These are phyloP conservation scores for Anguilla anguilla DNA, from an alignment of 2,797 vertebrate genomes.

Conservation along the genomic window DNA sequence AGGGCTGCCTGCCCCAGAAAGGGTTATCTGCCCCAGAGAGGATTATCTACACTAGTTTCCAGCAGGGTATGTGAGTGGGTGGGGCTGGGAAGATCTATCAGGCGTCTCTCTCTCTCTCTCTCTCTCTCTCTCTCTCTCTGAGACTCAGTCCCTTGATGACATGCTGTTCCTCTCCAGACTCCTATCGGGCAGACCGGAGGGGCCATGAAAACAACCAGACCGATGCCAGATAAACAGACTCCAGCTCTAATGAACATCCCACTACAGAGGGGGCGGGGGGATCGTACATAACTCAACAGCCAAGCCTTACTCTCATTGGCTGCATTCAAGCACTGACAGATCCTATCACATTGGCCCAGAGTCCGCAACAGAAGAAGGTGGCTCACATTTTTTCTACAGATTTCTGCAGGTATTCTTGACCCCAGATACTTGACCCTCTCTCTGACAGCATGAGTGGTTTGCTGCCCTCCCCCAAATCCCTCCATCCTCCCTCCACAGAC, in stretches of 20 bases:
- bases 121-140: conserved; percentile 53
- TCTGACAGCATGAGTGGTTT: not conserved
- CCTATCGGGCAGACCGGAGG: conserved; percentile 25
- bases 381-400: not conserved
- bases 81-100: conserved; percentile 64
- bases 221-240: conserved; percentile 85
- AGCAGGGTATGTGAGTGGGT: not conserved
- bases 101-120: conserved; percentile 48
- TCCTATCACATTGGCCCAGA: not conserved
- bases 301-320: not conserved
- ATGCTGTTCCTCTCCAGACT: conserved; percentile 74
- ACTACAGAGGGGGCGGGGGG: conserved; percentile 59
- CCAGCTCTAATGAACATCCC: conserved; percentile 76
- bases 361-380: not conserved
- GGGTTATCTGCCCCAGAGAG: not conserved
- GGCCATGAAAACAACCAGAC: conserved; percentile 73
- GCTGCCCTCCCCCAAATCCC: not conserved
- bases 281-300: conserved; percentile 52
- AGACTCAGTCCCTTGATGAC: conserved; percentile 81
- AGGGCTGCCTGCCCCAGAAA: not conserved
- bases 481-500: not conserved
- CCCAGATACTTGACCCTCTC: conserved; percentile 13
- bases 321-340: not conserved
- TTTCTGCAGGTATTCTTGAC: conserved; percentile 12
- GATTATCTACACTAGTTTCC: not conserved